Evolutionary conservation across 2,113 vertebrate species (phyloP).

Genomic region (Cebidichthys violaceus): DNA sequence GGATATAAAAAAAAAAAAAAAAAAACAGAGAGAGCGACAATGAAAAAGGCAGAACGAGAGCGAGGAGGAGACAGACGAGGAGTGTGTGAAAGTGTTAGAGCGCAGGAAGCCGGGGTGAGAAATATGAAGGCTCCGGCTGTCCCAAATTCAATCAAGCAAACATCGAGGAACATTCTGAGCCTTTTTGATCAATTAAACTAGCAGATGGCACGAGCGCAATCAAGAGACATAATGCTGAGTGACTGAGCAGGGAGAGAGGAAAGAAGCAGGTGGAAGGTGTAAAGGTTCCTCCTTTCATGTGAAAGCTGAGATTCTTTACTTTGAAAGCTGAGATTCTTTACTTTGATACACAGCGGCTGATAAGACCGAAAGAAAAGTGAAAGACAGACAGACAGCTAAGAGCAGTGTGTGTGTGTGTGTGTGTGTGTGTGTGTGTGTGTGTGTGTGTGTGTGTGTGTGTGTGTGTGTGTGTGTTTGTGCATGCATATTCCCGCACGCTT

Average conservation of each 20-base stretch:
- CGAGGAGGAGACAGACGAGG: constrained; percentile 45
- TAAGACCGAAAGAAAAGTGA: constrained; percentile 40
- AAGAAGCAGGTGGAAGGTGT: constrained; percentile 72
- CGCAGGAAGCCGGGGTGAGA: constrained; percentile 26
- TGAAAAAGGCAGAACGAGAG: constrained; percentile 31
- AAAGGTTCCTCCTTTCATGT: constrained; percentile 68
- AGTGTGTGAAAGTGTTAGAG: constrained; percentile 41
- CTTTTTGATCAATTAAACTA: constrained; percentile 82
- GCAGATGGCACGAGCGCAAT: constrained; percentile 72
- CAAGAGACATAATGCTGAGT: constrained; percentile 51
- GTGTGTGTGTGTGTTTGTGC: background rate
- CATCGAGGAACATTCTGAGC: constrained; percentile 68
- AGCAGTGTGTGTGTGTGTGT: constrained; percentile 10
- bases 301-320: constrained; percentile 29
- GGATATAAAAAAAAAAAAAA: constrained; percentile 55
- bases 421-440: background rate
- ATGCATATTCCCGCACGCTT: background rate
- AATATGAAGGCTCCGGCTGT: constrained; percentile 58
- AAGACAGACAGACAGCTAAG: constrained; percentile 32
- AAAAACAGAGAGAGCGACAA: constrained; percentile 52
- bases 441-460: constrained; percentile 12
- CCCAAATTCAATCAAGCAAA: constrained; percentile 74
- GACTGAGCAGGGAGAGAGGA: constrained; percentile 49
- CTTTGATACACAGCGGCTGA: constrained; percentile 61
- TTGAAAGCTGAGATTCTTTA: constrained; percentile 25